Percentiles rank a stretch among this genome's conserved stretches.
Conservation (phyloP, 2,113 vertebrate species). For the Corvus cornix region DNA sequence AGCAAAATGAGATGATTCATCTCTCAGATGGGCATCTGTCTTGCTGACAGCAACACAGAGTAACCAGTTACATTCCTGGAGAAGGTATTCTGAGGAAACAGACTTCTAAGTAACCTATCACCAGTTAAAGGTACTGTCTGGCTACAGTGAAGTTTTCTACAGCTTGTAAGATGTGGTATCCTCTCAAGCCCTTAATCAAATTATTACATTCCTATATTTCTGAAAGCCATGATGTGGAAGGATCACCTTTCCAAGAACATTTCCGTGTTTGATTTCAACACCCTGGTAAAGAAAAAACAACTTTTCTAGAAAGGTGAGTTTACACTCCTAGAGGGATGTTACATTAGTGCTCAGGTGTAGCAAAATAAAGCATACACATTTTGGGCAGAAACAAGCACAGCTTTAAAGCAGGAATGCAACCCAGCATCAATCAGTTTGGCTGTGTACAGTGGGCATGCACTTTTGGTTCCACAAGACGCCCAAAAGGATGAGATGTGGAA, state of each 20-base stretch:
- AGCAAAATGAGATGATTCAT: background rate
- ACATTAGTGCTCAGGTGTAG: background rate
- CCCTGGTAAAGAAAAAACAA: background rate
- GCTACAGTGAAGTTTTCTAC: background rate
- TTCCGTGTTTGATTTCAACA: background rate
- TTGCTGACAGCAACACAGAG: background rate
- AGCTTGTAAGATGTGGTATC: background rate
- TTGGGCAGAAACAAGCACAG: background rate
- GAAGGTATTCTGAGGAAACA: background rate
- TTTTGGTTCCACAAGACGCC: background rate
- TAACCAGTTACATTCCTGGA: background rate
- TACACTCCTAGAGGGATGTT: background rate
- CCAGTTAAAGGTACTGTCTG: background rate
- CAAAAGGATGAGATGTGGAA: background rate
- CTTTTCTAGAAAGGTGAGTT: background rate
- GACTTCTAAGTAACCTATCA: background rate
- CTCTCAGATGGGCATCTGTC: background rate
- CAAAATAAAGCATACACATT: background rate
- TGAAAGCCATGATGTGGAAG: background rate
- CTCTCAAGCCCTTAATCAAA: background rate
- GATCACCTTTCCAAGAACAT: background rate
- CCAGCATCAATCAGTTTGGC: background rate
- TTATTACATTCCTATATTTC: background rate
- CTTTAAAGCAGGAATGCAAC: background rate
- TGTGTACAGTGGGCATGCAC: rapidly evolving